These are phyloP conservation scores for Samia ricini DNA, from an alignment of 1,140 invertebrate species.

Conservation along the genomic window DNA sequence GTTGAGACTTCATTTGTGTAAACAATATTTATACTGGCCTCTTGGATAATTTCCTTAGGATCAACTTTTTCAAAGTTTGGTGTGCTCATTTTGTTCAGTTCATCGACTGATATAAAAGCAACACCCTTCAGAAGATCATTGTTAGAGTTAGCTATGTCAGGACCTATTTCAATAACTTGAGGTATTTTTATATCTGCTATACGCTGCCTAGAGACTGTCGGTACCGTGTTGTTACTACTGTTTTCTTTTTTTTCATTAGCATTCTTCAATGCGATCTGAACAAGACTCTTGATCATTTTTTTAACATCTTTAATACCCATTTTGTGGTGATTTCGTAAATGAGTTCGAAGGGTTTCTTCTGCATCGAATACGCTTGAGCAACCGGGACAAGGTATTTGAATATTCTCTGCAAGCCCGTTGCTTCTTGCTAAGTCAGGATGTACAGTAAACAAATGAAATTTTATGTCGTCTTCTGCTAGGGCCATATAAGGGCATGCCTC, in stretches of 20 bases:
- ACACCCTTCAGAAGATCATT: slow-evolving; percentile 64
- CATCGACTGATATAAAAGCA: slow-evolving; percentile 66
- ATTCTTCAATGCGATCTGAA: slow-evolving; percentile 70
- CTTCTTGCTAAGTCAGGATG: slow-evolving; percentile 63
- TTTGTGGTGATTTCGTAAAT: slow-evolving; percentile 72
- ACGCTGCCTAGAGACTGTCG: slow-evolving; percentile 26
- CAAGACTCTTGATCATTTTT: slow-evolving; percentile 70
- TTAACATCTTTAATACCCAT: slow-evolving; percentile 73
- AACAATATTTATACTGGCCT: slow-evolving; percentile 71
- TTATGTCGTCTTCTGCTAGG: slow-evolving; percentile 69
- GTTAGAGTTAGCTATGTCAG: slow-evolving; percentile 49
- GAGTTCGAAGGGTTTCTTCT: slow-evolving; percentile 62
- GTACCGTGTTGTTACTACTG: slow-evolving; percentile 21
- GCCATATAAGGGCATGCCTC: slow-evolving; percentile 74
- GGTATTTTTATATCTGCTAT: slow-evolving; percentile 59
- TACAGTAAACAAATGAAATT: slow-evolving; percentile 68
- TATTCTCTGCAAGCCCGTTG: slow-evolving; percentile 67
- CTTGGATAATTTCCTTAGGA: slow-evolving; percentile 69
- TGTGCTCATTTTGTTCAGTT: slow-evolving; percentile 68
- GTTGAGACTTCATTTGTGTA: slow-evolving; percentile 60
- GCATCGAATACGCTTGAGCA: slow-evolving; percentile 65
- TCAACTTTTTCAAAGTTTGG: slow-evolving; percentile 70
- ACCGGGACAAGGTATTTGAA: slow-evolving; percentile 67
- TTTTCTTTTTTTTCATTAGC: slow-evolving; percentile 68
- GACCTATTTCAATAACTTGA: slow-evolving; percentile 68